Evolutionary conservation across 2,797 vertebrate genomes (phyloP), one percentile per base, ranked within the genome.

Genomic region (Anabas testudineus): DNA sequence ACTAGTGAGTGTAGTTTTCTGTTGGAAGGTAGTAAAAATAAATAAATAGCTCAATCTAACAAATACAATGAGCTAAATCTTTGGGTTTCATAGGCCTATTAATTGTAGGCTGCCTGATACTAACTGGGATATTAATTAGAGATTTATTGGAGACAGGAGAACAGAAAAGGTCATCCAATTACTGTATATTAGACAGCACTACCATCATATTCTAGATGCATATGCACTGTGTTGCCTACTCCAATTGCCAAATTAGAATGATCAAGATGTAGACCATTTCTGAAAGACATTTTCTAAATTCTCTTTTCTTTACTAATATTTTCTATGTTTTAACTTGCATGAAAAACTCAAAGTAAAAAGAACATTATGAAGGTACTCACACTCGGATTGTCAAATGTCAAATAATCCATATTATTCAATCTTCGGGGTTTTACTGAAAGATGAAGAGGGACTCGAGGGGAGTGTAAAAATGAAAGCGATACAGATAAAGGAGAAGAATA

Each of bases 401-500:
- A 56, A 66, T 7, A 39, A 10, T 47, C 4, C 22, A 15, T 54
- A 36, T 13, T 26, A 52, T 22, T 67, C 9, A 39, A 21, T 36
- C 32, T 49, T 68, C 15, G 7, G 19, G 12, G 7, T 15, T 51
- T 47, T 49, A 34, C 47, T 45, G 37, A 32, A 32, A 59, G 45
- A 2, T 41, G n/a, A 51, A 45, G 37, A 46, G 13, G 19, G 51
- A 34, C 21, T 45, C 10, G 14, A 6, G 16, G 3, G 19, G 45
- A 69, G 58, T 32, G 24, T 32, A 22, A 22, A 77, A 72, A 66
- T 49, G 10, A 67, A 58, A 80, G 59, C 34, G 14, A 72, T 66
- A 47, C 39, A 74, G 78, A 85, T 71, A 80, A 87, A 58, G 46
- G 41, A 61, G 19, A 46, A 69, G 51, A 83, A 82, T 73, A 78